Evolutionary conservation across 2,888 invertebrate species (phyloP).

Genomic region (Stenolophus ochropezus): DNA sequence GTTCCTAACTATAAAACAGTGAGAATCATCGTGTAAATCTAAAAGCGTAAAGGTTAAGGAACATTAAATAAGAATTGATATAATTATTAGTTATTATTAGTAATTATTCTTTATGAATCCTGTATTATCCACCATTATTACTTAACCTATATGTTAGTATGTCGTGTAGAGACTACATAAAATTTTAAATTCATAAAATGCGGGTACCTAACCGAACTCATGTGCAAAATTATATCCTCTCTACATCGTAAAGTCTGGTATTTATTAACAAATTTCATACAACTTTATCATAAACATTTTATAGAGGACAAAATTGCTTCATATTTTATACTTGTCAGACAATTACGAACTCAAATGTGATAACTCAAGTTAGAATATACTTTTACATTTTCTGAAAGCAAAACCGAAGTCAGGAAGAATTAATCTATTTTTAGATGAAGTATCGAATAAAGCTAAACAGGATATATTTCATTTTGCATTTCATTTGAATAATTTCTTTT

Average conservation of each 20-base stretch:
- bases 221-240: not conserved
- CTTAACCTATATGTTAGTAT: not conserved
- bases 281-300: conserved; percentile 15
- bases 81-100: conserved; percentile 14
- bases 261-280: conserved; percentile 16
- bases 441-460: no score
- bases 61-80: conserved; percentile 9
- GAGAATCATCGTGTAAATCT: not conserved
- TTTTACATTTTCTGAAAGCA: no score
- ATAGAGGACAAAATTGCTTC: not conserved
- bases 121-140: not conserved
- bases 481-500: not conserved
- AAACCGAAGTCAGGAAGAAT: no score
- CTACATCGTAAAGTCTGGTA: conserved; percentile 3
- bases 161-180: not conserved
- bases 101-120: not conserved
- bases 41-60: not conserved
- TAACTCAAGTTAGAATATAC: not conserved
- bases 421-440: no score
- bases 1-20: not conserved
- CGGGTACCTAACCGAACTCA: conserved; percentile 9
- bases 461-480: not conserved
- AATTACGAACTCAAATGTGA: not conserved
- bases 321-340: not conserved
- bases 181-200: conserved; percentile 28